Conservation (phyloP, 1,140 invertebrate species). For the Drosophila parvula region DNA sequence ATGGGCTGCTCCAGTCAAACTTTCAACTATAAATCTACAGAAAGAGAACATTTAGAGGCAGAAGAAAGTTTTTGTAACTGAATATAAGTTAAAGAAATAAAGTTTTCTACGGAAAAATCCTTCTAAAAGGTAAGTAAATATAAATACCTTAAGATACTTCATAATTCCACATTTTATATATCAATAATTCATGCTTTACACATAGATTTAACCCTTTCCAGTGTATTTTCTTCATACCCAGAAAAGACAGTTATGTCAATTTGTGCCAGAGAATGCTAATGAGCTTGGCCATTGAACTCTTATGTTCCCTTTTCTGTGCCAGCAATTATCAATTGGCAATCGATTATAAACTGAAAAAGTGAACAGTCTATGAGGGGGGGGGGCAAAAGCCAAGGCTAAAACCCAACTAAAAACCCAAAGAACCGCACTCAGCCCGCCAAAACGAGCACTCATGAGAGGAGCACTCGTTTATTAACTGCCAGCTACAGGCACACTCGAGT, state of each 20-base stretch:
- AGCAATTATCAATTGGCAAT: constrained; percentile 14
- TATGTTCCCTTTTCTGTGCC: not conserved
- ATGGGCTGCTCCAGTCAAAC: constrained; percentile 18
- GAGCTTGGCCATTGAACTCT: constrained; percentile 20
- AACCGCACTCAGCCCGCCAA: constrained; percentile 4
- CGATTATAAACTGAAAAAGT: constrained; percentile 38
- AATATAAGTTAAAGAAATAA: not conserved
- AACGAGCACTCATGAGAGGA: constrained; percentile 18
- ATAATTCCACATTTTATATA: not conserved
- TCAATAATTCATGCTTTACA: not conserved
- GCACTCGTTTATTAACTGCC: constrained; percentile 51
- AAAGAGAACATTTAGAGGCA: not conserved
- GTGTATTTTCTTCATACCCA: not conserved
- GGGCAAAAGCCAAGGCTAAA: not conserved
- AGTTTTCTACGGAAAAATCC: not conserved
- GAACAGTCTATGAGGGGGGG: constrained; percentile 8
- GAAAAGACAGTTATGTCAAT: not conserved
- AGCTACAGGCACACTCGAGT: constrained; percentile 43
- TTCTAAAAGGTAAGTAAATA: not conserved
- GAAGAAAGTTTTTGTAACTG: not conserved
- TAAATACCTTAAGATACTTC: no score
- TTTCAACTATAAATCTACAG: constrained; percentile 11
- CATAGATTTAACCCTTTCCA: not conserved
- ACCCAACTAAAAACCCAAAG: constrained; percentile 3
- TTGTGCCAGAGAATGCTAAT: constrained; percentile 22